Base-by-base conservation (phyloP, 23 tunicate genomes). In the Corella eumyota region DNA sequence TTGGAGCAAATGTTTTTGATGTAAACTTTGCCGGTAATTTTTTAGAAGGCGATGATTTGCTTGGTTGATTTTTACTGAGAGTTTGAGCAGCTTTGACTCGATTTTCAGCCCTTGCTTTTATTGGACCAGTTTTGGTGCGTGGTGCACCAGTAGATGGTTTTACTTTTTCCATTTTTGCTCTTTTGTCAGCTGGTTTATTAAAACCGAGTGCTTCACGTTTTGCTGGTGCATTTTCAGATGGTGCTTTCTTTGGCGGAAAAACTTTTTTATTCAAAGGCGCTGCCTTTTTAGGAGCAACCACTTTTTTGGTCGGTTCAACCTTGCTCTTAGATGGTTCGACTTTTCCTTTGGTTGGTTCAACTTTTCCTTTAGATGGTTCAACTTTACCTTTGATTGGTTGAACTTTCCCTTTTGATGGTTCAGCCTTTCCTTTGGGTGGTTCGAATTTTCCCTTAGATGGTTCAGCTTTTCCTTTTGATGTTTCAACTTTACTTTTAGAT, bases 121-220 rank as follows among this genome's bases (percentile, higher is more conserved):
- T 61, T 20, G 68, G 68, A 1, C 66, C 75, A 27, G 68, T 23
- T 40, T 77, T 77, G 11, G 74, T 35, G 48, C 48, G 3, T 34
- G 72, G 24, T 50, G 77, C 30, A 24, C 60, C 40, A 22, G 61
- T 48, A 27, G 72, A 4, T 31, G 36, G 45, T n/a, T n/a, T n/a
- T 9, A 24, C 23, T 34, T 74, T 64, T 21, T 65, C 71, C 7
- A 71, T 19, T 31, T 74, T 74, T n/a, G 81, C 33, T 25, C 71
- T 71, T 35, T 74, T 74, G 28, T 53, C 81, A 37, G 71, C 71
- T 15, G 81, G 71, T 32, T 74, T 74, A 1, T 37, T 71, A 31
- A 54, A 27, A 9, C 50, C 50, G 0, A 6, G 26, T 0, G 60
- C 81, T 56, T 74, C 71, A 6, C 68, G 62, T 58, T 67, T 76